Percentiles rank a stretch among this genome's conserved stretches.
Evolutionary conservation across 2,888 invertebrate species (phyloP).

Genomic region (Bellardia bayeri): DNA sequence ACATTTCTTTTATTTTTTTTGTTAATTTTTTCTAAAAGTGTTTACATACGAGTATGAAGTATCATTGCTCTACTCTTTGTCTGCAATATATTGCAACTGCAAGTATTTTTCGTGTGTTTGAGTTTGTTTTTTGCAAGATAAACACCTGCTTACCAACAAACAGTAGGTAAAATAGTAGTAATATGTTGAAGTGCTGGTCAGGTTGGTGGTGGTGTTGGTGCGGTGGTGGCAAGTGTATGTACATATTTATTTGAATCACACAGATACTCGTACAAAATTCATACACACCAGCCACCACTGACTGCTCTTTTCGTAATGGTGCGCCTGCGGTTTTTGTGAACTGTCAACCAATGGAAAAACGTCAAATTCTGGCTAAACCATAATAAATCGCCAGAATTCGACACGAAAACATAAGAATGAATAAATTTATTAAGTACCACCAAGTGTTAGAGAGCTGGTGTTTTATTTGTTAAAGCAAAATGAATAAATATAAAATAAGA

Average conservation of each 20-base stretch:
- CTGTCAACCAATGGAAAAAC: conserved; percentile 72
- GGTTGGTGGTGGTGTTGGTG: conserved; percentile 2
- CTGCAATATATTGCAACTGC: conserved; percentile 44
- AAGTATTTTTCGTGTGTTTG: neutral
- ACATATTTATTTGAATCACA: neutral
- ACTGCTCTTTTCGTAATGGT: conserved; percentile 56
- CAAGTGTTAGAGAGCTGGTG: conserved; percentile 62
- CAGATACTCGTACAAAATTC: neutral
- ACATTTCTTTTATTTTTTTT: conserved; percentile 16
- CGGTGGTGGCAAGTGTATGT: conserved; percentile 47
- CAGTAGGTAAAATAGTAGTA: conserved; percentile 44
- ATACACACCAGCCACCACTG: neutral
- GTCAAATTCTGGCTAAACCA: conserved; percentile 72
- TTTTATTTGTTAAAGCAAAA: conserved; percentile 32
- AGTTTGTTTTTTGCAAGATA: conserved; percentile 56
- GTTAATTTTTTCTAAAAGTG: conserved; percentile 22
- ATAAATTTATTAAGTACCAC: conserved; percentile 75
- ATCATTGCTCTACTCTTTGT: neutral
- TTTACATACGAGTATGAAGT: too few species aligned
- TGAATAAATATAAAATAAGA: neutral
- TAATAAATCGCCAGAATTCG: conserved; percentile 74
- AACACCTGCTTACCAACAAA: conserved; percentile 68
- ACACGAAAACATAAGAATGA: conserved; percentile 56
- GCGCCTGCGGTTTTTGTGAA: conserved; percentile 70
- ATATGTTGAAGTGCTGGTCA: too few species aligned